Conservation (phyloP, 2,113 vertebrate genomes). For the Toxotes jaculatrix region DNA sequence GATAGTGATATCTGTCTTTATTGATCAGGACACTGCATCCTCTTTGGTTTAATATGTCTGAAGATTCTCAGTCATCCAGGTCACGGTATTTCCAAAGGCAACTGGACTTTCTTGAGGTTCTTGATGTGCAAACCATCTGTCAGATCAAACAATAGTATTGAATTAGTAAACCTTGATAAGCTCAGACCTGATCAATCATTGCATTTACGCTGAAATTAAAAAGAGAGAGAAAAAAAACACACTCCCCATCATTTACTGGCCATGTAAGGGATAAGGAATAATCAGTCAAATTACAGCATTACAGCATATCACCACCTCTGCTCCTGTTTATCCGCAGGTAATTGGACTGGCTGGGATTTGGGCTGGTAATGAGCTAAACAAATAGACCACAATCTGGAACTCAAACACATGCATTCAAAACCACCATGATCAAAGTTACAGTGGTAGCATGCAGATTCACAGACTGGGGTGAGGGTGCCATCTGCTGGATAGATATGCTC, state of each 20-base stretch:
- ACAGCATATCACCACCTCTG: constrained; percentile 48
- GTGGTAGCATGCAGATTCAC: neutral
- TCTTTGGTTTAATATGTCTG: neutral
- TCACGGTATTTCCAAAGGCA: no score
- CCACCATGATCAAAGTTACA: neutral
- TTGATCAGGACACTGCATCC: neutral
- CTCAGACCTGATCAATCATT: neutral
- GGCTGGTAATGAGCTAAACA: constrained; percentile 57
- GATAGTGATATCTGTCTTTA: neutral
- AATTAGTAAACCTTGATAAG: neutral
- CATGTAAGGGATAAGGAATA: constrained; percentile 7
- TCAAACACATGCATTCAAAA: constrained; percentile 15
- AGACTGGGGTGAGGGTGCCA: constrained; percentile 42
- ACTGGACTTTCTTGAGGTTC: no score
- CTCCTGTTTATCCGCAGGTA: constrained; percentile 58
- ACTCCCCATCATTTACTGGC: neutral
- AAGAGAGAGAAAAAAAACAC: neutral
- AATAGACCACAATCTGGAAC: constrained; percentile 47
- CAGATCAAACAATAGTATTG: neutral
- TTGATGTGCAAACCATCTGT: no score
- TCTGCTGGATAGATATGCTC: constrained; percentile 47
- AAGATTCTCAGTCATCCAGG: no score
- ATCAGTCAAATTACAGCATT: constrained; percentile 44
- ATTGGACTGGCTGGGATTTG: constrained; percentile 55
- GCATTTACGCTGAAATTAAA: neutral